These are phyloP conservation scores for Beaufortia kweichowensis DNA, from an alignment of 2,113 vertebrate genomes.

Conservation along the genomic window DNA sequence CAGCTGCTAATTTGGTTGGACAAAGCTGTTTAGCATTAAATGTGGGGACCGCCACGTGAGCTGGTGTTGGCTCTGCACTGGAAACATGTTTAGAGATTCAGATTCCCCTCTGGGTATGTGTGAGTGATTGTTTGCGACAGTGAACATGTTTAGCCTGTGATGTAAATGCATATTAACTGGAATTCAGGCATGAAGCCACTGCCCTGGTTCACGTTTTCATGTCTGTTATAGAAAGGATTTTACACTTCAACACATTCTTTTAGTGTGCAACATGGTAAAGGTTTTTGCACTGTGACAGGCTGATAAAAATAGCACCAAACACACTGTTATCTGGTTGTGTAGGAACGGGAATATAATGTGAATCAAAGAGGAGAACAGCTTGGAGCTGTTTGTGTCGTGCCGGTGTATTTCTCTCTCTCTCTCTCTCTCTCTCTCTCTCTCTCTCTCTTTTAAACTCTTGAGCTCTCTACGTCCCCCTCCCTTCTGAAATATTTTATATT, in stretches of 20 bases:
- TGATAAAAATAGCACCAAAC: slow-evolving; percentile 32
- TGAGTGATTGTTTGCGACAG: slow-evolving; percentile 28
- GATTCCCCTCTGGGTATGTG: not conserved
- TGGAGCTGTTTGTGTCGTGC: slow-evolving; percentile 52
- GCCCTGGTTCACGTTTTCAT: not conserved
- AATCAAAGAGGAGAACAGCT: slow-evolving; percentile 62
- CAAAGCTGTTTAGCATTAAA: slow-evolving; percentile 48
- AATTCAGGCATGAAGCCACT: not conserved
- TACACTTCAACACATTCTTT: not conserved
- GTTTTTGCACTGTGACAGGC: not conserved
- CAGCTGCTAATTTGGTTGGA: slow-evolving; percentile 48
- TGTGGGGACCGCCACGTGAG: slow-evolving; percentile 48
- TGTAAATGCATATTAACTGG: slow-evolving; percentile 17
- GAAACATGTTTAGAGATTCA: slow-evolving; percentile 34
- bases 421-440: too few relatives aligned
- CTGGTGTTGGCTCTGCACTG: slow-evolving; percentile 28
- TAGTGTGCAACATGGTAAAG: not conserved
- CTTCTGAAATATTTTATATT: slow-evolving; percentile 26
- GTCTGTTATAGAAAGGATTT: not conserved
- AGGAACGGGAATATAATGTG: slow-evolving; percentile 48
- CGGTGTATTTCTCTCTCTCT: slow-evolving; percentile 3
- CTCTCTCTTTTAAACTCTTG: not conserved
- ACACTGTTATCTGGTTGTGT: slow-evolving; percentile 18
- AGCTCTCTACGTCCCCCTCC: not conserved
- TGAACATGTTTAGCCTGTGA: slow-evolving; percentile 28